A percentile compares a stretch with the other conserved stretches of the same genome.
phyloP scores from a whole-genome alignment of 2,113 vertebrate species.

The Calonectris borealis region DNA sequence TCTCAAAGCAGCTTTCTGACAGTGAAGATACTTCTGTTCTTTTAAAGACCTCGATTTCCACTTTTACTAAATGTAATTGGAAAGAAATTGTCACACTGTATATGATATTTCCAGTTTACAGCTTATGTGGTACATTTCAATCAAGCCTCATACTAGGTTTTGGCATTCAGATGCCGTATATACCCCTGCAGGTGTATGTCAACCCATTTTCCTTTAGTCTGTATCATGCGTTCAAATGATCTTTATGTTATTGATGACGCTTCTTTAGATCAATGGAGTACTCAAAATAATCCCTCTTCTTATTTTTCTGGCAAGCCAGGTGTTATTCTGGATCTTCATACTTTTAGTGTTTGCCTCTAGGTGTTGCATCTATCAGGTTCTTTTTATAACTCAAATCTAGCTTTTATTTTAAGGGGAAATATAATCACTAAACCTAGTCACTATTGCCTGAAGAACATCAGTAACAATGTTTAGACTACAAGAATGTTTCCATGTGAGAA shows the following conservation, averaged over 20 bases:
- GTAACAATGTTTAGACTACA: not conserved
- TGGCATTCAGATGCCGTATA: not conserved
- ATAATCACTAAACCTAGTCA: not conserved
- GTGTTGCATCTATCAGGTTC: not conserved
- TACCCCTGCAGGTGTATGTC: conserved; percentile 7
- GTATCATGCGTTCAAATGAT: not conserved
- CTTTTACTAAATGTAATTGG: not conserved
- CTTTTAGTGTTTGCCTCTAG: not conserved
- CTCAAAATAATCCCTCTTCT: conserved; percentile 27
- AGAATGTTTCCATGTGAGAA: not conserved
- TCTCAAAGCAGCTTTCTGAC: not conserved
- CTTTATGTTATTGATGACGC: conserved; percentile 10
- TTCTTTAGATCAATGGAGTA: not conserved
- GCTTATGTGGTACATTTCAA: not conserved
- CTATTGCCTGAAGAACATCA: not conserved
- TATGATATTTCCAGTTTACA: not conserved
- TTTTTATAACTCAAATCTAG: not conserved
- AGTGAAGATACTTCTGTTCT: not conserved
- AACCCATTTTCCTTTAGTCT: conserved; percentile 3
- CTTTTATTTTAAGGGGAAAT: not conserved
- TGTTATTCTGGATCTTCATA: not conserved
- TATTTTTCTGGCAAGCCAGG: conserved; percentile 26
- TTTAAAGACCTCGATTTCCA: not conserved
- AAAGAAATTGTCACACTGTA: not conserved
- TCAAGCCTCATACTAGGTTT: not conserved